These are phyloP conservation scores for Crenichthys baileyi DNA, from an alignment of 2,797 vertebrate species.

Conservation along the genomic window DNA sequence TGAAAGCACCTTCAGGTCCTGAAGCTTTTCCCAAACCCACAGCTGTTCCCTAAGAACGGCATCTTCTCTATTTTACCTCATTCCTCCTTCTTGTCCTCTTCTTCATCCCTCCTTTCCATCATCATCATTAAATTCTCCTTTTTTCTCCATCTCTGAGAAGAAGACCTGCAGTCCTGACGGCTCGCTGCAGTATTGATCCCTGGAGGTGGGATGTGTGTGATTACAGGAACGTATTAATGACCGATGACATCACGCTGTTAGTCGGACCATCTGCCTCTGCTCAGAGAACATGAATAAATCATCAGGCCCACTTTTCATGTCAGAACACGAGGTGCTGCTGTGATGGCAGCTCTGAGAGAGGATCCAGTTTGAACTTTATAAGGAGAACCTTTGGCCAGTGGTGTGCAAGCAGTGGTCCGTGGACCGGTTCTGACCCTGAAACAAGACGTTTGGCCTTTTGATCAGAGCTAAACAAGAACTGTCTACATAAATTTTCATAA, in stretches of 20 bases:
- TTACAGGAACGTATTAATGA: constrained; percentile 67
- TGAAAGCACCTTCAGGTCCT: too few relatives aligned
- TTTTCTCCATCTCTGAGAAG: too few relatives aligned
- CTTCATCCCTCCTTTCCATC: too few relatives aligned
- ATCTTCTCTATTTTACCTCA: too few relatives aligned
- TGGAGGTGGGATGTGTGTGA: constrained; percentile 33
- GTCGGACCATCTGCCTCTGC: constrained; percentile 71
- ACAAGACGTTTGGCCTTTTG: not conserved
- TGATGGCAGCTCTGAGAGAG: not conserved
- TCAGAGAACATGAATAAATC: constrained; percentile 68
- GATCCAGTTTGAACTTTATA: too few relatives aligned
- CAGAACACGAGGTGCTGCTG: constrained; percentile 11
- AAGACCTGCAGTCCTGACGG: not conserved
- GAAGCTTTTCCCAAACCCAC: too few relatives aligned
- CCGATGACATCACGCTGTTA: constrained; percentile 64
- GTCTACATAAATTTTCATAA: not conserved
- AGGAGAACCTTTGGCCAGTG: not conserved
- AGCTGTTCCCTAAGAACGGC: too few relatives aligned
- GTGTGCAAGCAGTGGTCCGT: not conserved
- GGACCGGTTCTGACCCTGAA: not conserved
- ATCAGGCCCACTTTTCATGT: constrained; percentile 48
- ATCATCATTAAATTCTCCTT: too few relatives aligned
- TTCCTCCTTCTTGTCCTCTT: too few relatives aligned
- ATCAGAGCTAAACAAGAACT: not conserved
- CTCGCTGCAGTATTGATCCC: constrained; percentile 8